Evolutionary conservation across 2,797 vertebrate species (phyloP).

Genomic region (Peromyscus nudipes): DNA sequence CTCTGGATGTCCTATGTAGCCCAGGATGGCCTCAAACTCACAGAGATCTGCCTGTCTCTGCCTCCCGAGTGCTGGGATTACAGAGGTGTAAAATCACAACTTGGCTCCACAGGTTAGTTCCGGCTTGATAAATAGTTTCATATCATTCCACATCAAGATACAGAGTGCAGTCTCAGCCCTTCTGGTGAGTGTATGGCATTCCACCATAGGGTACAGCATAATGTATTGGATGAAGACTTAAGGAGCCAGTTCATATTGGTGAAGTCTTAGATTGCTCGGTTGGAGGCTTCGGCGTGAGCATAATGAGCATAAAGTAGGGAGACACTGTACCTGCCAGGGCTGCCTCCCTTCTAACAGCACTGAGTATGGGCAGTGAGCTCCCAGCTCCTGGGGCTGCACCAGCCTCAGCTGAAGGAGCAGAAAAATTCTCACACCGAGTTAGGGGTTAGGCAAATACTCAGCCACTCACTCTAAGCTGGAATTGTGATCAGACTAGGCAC

Average conservation of each 20-base stretch:
- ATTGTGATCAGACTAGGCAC: neutral
- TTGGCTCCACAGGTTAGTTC: neutral
- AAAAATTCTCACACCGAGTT: neutral
- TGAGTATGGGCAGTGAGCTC: neutral
- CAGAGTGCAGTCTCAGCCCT: neutral
- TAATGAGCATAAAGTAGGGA: neutral
- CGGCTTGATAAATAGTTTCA: neutral
- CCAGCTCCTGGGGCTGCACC: neutral
- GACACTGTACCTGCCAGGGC: neutral
- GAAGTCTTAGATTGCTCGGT: neutral
- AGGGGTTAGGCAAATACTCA: neutral
- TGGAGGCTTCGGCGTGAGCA: neutral
- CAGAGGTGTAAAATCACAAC: neutral
- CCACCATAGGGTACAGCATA: neutral
- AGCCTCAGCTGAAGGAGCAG: conserved; percentile 31
- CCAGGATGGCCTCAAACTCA: neutral
- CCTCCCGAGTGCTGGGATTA: neutral
- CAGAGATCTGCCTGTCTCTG: neutral
- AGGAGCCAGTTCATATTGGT: neutral
- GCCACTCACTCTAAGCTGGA: neutral
- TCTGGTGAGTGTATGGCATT: neutral
- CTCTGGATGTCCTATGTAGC: neutral
- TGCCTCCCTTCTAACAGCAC: too few relatives aligned
- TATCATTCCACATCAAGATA: neutral
- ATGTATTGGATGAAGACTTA: neutral